Conservation (phyloP, 2,797 vertebrate species). For the Gila robusta region DNA sequence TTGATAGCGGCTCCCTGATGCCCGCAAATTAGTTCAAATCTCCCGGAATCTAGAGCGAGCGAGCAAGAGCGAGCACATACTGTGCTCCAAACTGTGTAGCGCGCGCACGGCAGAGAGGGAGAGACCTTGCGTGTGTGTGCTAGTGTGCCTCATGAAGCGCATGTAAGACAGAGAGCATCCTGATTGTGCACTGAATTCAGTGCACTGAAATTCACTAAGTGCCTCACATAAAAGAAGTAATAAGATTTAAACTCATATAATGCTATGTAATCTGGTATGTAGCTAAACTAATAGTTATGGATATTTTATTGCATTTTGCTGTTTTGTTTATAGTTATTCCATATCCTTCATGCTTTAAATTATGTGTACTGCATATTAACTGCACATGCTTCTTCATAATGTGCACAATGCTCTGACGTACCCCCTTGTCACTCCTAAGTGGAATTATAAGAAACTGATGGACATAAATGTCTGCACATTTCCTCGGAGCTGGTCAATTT, state of each 20-base stretch:
- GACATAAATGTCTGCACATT: constrained; percentile 47
- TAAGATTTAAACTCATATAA: constrained; percentile 58
- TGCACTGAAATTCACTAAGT: constrained; percentile 77
- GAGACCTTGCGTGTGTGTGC: too few relatives aligned
- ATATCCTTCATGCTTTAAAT: constrained; percentile 77
- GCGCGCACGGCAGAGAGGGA: too few relatives aligned
- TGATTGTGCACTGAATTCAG: constrained; percentile 20
- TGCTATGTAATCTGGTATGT: constrained; percentile 62
- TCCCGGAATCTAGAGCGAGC: too few relatives aligned
- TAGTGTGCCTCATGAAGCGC: too few relatives aligned
- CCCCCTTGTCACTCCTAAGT: constrained; percentile 20
- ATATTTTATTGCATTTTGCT: constrained; percentile 65
- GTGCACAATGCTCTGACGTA: constrained; percentile 37
- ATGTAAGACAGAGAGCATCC: too few relatives aligned
- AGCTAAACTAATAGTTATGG: constrained; percentile 66
- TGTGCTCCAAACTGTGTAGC: too few relatives aligned
- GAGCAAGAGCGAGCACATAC: too few relatives aligned
- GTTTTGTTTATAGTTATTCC: constrained; percentile 72
- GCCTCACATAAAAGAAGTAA: constrained; percentile 71
- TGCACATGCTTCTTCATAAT: constrained; percentile 53
- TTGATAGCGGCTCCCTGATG: too few relatives aligned
- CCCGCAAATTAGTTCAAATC: too few relatives aligned
- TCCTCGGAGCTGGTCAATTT: constrained; percentile 35
- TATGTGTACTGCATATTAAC: constrained; percentile 67
- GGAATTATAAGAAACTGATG: constrained; percentile 16